Conservation (phyloP, 2,888 invertebrate species). For the Eupithecia abbreviata region DNA sequence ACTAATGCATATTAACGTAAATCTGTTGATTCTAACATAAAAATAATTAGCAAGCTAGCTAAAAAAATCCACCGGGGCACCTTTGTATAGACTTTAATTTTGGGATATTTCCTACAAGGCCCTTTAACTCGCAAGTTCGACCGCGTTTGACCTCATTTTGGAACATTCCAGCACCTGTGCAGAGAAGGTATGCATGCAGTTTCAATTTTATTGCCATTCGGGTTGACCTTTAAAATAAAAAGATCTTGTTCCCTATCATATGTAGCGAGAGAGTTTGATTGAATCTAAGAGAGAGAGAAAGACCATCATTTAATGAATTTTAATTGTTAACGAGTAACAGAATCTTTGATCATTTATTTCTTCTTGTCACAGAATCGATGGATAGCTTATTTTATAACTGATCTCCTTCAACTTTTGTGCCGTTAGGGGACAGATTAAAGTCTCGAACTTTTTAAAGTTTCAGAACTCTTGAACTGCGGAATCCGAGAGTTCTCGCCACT, state of each 20-base stretch:
- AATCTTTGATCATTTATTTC: neutral
- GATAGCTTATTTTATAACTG: neutral
- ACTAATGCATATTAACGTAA: neutral
- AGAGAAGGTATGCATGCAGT: neutral
- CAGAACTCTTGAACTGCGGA: neutral
- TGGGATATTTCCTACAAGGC: neutral
- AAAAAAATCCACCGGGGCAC: neutral
- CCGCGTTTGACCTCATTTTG: constrained; percentile 5
- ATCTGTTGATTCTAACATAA: neutral
- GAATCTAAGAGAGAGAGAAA: too few species aligned
- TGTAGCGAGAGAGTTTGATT: neutral
- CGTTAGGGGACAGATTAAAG: neutral
- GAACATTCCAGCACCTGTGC: constrained; percentile 12
- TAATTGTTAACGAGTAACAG: neutral
- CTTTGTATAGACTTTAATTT: neutral
- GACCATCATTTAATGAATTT: neutral
- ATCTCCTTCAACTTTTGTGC: neutral
- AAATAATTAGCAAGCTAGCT: neutral
- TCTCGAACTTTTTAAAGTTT: neutral
- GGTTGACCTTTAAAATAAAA: neutral
- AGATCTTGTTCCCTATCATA: neutral
- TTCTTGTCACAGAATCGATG: neutral
- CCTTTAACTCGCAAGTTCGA: neutral
- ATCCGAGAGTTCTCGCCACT: neutral
- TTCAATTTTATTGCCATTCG: neutral